Base-by-base conservation (phyloP, 2,113 vertebrate genomes). In the Crypturellus undulatus region DNA sequence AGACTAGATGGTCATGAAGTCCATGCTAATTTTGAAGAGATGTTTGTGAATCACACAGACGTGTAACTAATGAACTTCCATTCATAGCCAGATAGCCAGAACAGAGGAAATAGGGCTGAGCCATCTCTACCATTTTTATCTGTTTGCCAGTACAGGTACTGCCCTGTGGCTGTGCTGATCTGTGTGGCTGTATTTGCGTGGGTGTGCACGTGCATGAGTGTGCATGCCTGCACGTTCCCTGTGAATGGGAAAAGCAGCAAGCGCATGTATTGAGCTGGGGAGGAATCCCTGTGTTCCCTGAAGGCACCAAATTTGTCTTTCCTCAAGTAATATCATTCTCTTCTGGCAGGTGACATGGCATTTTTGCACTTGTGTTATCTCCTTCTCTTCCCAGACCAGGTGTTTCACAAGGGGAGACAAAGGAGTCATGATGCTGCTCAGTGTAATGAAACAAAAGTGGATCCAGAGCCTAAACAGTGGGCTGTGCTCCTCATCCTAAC, bases 401-500 rank as follows among this genome's bases (percentile, higher is more conserved):
- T 52, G 6, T 9, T 34, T 26, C 32, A 47, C 19, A 58, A 76
- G 18, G 8, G 68, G 52, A 77, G 10, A 42, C 7, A 17, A 15
- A 28, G n/a, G 4, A 9, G 38, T 30, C 9, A 4, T 18, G 34
- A 77, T 38, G 5, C 2, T 89, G 38, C 1, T 9, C 12, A 72
- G 30, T 2, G 6, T 30, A 84, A 77, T 30, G 14, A 43, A 8
- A 56, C 16, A 47, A 77, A 77, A 52, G 56, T 34, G 10, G 3
- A 52, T 2, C 3, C 2, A 1, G 3, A 26, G 15, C 20, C n/a
- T 54, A 70, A 89, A 58, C 10, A 10, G 11, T 14, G 3, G 13
- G 1, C 47, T 8, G 8, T 8, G 11, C 9, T 10, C 2, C 22
- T 79, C 26, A 45, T 13, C 4, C 4, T 24, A 32, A 36, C 7